A percentile compares a stretch with the other conserved stretches of the same genome.
phyloP scores from a whole-genome alignment of 1,140 invertebrate genomes.

The Trypoxylus dichotomus region DNA sequence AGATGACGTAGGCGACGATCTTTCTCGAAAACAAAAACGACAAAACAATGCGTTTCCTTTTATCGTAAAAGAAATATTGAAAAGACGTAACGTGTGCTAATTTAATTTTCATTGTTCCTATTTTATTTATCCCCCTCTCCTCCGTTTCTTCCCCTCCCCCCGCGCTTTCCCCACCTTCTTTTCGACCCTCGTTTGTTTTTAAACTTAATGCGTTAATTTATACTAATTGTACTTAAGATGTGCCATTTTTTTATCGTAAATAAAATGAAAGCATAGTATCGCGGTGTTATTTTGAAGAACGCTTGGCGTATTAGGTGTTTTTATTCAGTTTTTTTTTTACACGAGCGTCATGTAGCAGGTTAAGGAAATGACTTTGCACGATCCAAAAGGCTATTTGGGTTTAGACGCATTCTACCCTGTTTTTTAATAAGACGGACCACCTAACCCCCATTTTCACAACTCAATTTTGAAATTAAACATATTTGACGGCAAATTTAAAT shows the following conservation, averaged over 20 bases:
- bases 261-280: conserved; percentile 11
- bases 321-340: too few relatives aligned
- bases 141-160: not conserved
- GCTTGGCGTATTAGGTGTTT: too few relatives aligned
- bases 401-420: too few relatives aligned
- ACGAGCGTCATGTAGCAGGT: too few relatives aligned
- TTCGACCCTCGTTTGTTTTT: not conserved
- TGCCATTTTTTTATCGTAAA: conserved; percentile 25
- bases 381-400: too few relatives aligned
- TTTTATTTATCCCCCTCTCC: conserved; percentile 26
- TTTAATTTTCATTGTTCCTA: conserved; percentile 35
- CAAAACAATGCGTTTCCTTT: too few relatives aligned
- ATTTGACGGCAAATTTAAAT: too few relatives aligned
- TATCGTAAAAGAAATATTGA: not conserved
- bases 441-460: too few relatives aligned
- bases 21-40: not conserved
- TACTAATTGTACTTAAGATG: conserved; percentile 22
- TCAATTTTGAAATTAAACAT: too few relatives aligned
- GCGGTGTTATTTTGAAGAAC: not conserved
- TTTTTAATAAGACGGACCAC: too few relatives aligned
- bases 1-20: not conserved
- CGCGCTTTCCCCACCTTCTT: too few relatives aligned
- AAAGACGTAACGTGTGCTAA: not conserved
- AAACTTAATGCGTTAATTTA: conserved; percentile 21
- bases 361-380: too few relatives aligned